phyloP scores from a whole-genome alignment of 2,113 vertebrate genomes.

The Tricholaema leucomelas region DNA sequence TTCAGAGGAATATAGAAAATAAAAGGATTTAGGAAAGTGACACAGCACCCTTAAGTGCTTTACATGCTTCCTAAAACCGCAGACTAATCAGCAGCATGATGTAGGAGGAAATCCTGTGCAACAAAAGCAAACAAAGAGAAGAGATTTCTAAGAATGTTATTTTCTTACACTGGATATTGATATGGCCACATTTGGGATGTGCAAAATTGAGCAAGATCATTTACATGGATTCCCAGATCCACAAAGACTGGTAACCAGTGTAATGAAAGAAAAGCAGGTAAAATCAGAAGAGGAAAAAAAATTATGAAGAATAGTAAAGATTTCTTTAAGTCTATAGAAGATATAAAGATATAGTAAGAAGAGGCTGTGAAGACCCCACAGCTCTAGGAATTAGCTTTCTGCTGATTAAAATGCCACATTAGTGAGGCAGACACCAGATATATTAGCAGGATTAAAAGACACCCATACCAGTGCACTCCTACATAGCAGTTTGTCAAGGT shows the following conservation, averaged over 20 bases:
- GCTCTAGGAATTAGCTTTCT: constrained; percentile 4
- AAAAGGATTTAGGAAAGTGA: neutral
- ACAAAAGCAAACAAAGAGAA: neutral
- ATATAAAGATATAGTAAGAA: neutral
- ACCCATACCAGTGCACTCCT: neutral
- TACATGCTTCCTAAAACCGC: neutral
- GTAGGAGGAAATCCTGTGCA: neutral
- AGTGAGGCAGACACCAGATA: neutral
- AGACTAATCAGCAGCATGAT: neutral
- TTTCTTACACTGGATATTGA: neutral
- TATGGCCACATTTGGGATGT: neutral
- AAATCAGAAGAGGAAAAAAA: neutral
- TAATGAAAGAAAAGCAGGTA: neutral
- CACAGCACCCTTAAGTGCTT: neutral
- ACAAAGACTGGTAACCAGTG: neutral
- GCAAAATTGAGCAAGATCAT: neutral
- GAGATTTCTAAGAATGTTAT: neutral
- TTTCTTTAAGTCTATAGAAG: neutral
- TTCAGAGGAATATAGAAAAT: neutral
- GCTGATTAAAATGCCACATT: constrained; percentile 31
- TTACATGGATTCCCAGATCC: neutral
- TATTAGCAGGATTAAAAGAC: neutral
- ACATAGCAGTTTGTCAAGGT: neutral
- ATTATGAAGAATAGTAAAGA: neutral
- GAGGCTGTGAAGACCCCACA: neutral